These are phyloP conservation scores for Pseudomyrmex gracilis DNA, from an alignment of 1,140 invertebrate genomes.

Conservation along the genomic window DNA sequence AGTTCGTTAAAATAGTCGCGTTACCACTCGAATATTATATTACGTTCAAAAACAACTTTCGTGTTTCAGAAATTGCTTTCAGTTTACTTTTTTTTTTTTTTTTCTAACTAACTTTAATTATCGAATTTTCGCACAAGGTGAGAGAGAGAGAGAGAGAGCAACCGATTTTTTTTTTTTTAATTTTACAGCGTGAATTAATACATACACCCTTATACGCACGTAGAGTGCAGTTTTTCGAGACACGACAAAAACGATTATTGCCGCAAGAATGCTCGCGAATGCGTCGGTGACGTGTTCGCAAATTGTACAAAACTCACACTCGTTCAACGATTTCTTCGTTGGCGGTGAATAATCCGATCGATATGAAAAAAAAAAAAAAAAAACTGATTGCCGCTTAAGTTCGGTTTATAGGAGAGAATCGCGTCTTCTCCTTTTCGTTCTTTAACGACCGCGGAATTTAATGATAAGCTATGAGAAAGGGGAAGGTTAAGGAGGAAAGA, in stretches of 20 bases:
- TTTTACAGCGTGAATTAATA: neutral
- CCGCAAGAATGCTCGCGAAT: constrained; percentile 16
- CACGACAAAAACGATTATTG: neutral
- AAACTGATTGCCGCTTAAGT: constrained; percentile 36
- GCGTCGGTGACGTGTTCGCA: constrained; percentile 14
- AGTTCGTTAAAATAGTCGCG: neutral
- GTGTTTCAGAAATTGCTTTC: neutral
- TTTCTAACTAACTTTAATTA: constrained; percentile 25
- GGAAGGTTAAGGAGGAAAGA: constrained; percentile 32
- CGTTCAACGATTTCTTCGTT: constrained; percentile 10
- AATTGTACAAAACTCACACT: constrained; percentile 40
- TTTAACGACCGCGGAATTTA: constrained; percentile 64
- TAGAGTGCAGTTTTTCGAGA: constrained; percentile 2
- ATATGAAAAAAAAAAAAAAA: neutral
- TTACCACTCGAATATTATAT: neutral
- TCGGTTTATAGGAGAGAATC: constrained; percentile 51
- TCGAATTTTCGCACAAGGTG: neutral
- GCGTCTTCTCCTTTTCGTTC: constrained; percentile 14
- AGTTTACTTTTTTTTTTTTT: neutral
- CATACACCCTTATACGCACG: neutral
- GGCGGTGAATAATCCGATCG: constrained; percentile 34
- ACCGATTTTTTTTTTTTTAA: neutral
- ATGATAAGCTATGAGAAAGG: constrained; percentile 69
- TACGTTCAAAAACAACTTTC: neutral
- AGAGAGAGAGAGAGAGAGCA: no score